phyloP scores from a whole-genome alignment of 2,888 invertebrate species.

The Oegoconia quadripuncta region DNA sequence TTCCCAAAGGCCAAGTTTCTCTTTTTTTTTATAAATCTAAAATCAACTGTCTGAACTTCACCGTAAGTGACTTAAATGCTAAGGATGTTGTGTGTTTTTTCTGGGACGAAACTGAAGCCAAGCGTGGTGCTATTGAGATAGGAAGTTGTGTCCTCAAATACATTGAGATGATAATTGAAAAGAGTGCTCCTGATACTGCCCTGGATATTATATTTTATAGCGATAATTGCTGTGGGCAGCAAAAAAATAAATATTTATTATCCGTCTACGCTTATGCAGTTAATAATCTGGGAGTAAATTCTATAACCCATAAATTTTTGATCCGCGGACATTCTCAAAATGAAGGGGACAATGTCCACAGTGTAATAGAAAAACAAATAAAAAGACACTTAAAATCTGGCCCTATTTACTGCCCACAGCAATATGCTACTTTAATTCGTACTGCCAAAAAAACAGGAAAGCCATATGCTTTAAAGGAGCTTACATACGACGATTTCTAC shows the following conservation, averaged over 20 bases:
- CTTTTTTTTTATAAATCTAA: conserved; percentile 22
- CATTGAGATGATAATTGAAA: conserved; percentile 5
- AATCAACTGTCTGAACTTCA: conserved; percentile 19
- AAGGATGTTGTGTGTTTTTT: conserved; percentile 20
- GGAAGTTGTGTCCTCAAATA: conserved; percentile 18
- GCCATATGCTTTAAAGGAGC: background rate
- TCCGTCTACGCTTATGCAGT: conserved; percentile 21
- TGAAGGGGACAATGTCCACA: conserved; percentile 22
- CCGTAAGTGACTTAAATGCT: conserved; percentile 13
- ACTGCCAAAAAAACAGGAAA: background rate
- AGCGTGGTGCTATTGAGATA: conserved; percentile 22
- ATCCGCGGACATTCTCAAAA: conserved; percentile 22
- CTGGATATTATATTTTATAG: conserved; percentile 17
- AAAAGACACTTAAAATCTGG: conserved; percentile 17
- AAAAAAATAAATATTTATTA: conserved; percentile 24
- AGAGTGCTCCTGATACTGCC: background rate
- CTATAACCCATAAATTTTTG: conserved; percentile 24
- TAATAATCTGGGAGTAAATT: conserved; percentile 12
- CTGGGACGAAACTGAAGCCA: conserved; percentile 23
- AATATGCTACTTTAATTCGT: conserved; percentile 16
- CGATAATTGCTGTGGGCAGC: conserved; percentile 21
- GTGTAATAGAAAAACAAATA: conserved; percentile 20
- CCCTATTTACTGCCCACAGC: conserved; percentile 19
- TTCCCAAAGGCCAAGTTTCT: conserved; percentile 21
- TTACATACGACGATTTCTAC: background rate